Percentiles rank a stretch among this genome's conserved stretches.
Conservation (phyloP, 37 sponge, comb jelly and placozoan species). For the Crambe crambe region DNA sequence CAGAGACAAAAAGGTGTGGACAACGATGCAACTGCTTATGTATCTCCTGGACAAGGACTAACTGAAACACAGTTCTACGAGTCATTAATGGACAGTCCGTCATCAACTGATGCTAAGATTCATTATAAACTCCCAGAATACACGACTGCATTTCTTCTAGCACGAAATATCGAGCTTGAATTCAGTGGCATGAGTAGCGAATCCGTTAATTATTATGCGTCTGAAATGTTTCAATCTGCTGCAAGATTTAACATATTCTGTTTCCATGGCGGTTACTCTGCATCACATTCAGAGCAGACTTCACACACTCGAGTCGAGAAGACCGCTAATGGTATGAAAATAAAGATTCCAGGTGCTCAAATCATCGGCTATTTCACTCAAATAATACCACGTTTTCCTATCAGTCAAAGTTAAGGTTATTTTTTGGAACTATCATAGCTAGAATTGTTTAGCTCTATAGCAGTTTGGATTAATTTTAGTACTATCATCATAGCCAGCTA, state of each 20-base stretch:
- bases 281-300: not conserved
- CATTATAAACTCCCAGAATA: conserved; percentile 43
- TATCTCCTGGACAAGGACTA: conserved; percentile 7
- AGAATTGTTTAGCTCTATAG: too few species aligned
- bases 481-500: too few species aligned
- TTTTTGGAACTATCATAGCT: too few species aligned
- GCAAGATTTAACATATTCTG: not conserved
- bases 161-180: conserved; percentile 34
- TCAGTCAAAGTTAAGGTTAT: too few species aligned
- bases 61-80: not conserved
- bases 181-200: conserved; percentile 11
- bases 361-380: conserved; percentile 51
- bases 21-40: too few species aligned
- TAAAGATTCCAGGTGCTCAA: conserved; percentile 42
- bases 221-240: not conserved
- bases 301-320: conserved; percentile 1
- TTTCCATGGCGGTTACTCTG: not conserved
- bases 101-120: too few species aligned
- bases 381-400: conserved; percentile 33
- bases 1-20: too few species aligned
- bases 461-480: too few species aligned
- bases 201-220: not conserved
- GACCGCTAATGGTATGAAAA: conserved; percentile 30
- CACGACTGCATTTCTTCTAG: conserved; percentile 23
- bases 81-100: too few species aligned